These are phyloP conservation scores for Chloropsis hardwickii DNA, from an alignment of 2,113 vertebrate species.

Conservation along the genomic window DNA sequence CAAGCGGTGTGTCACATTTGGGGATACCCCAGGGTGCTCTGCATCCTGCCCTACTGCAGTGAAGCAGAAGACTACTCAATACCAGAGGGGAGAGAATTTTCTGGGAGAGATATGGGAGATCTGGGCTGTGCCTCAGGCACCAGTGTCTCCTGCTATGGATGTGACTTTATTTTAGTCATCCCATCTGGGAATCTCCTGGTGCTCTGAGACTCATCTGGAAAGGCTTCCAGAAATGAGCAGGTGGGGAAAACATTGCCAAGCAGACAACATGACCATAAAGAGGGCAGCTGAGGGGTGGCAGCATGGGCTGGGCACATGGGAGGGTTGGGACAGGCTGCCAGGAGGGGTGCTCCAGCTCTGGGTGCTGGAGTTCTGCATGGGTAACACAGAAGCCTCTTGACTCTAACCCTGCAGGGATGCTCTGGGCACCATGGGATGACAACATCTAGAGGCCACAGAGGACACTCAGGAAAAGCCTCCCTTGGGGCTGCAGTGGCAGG, in stretches of 20 bases:
- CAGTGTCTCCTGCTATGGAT: background rate
- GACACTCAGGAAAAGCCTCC: background rate
- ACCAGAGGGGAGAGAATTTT: background rate
- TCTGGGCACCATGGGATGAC: background rate
- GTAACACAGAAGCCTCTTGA: background rate
- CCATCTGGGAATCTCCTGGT: background rate
- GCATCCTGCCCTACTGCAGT: background rate
- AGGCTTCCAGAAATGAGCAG: background rate
- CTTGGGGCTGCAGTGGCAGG: background rate
- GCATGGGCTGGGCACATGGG: fast-evolving
- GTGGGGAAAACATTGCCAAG: background rate
- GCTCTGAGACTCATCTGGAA: background rate
- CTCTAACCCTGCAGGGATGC: background rate
- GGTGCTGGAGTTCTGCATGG: background rate
- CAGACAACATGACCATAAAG: background rate
- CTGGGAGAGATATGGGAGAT: background rate
- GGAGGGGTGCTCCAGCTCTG: background rate
- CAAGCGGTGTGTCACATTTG: background rate
- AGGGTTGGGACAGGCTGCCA: background rate
- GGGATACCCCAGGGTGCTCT: background rate
- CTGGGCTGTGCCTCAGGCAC: background rate
- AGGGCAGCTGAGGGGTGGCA: background rate
- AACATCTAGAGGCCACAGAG: background rate
- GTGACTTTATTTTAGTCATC: background rate
- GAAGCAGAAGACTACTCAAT: background rate